phyloP scores from a whole-genome alignment of 2,113 vertebrate species.

The Alethe diademata region DNA sequence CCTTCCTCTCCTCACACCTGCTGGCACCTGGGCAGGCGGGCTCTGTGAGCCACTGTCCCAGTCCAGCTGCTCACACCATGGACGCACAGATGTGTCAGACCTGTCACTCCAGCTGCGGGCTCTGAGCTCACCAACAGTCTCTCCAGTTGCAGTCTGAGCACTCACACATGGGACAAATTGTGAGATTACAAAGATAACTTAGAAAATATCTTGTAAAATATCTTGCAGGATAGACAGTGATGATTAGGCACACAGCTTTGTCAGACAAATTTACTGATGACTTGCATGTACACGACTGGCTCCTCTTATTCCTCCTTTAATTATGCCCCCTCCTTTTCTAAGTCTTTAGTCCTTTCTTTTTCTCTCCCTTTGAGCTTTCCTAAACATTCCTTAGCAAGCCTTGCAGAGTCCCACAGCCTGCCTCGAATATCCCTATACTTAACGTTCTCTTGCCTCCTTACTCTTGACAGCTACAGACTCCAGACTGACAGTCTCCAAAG shows the following conservation, averaged over 20 bases:
- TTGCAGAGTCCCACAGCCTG: background rate
- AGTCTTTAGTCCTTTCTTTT: background rate
- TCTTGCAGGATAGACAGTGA: background rate
- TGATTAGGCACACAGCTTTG: background rate
- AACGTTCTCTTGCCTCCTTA: accelerated
- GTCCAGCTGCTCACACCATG: accelerated
- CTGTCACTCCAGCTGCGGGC: background rate
- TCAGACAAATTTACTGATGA: background rate
- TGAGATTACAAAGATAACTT: background rate
- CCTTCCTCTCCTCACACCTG: background rate
- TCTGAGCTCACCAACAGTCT: background rate
- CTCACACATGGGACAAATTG: background rate
- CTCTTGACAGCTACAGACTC: background rate
- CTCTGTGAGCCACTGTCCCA: background rate
- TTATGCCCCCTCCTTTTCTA: background rate
- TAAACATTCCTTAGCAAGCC: background rate
- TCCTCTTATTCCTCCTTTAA: background rate
- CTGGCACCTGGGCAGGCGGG: background rate
- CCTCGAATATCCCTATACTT: background rate
- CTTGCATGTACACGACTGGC: background rate
- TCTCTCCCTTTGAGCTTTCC: background rate
- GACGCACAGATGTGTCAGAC: background rate
- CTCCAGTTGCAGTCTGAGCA: background rate
- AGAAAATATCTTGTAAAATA: background rate
- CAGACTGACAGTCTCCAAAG: background rate